Percentiles rank a stretch among this genome's conserved stretches.
Conservation (phyloP, 2,888 invertebrate genomes). For the Vesta saturnalis region DNA sequence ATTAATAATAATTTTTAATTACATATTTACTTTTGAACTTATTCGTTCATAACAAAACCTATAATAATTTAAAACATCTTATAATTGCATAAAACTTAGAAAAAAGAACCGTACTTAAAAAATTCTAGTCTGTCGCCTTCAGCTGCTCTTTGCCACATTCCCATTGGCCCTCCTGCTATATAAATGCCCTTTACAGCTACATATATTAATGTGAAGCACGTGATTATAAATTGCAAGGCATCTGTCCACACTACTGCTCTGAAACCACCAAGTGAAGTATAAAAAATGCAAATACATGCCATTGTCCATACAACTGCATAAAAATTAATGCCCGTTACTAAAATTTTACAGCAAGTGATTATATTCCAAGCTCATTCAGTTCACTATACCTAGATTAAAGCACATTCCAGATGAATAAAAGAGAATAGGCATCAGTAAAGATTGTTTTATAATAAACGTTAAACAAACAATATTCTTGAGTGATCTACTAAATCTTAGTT, state of each 20-base stretch:
- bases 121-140: slow-evolving; percentile 56
- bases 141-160: slow-evolving; percentile 54
- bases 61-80: too few species aligned
- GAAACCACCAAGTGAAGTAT: slow-evolving; percentile 75
- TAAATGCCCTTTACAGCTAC: slow-evolving; percentile 56
- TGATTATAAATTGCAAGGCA: slow-evolving; percentile 62
- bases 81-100: too few species aligned
- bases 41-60: too few species aligned
- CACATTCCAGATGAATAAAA: slow-evolving; percentile 77
- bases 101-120: slow-evolving; percentile 59
- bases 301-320: slow-evolving; percentile 72
- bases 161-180: slow-evolving; percentile 53
- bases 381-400: slow-evolving; percentile 70
- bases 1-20: too few species aligned
- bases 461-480: slow-evolving; percentile 70
- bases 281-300: slow-evolving; percentile 76
- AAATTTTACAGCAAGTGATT: not conserved
- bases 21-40: too few species aligned
- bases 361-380: not conserved
- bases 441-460: slow-evolving; percentile 67
- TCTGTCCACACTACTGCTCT: slow-evolving; percentile 74
- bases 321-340: slow-evolving; percentile 73
- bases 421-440: slow-evolving; percentile 72
- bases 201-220: slow-evolving; percentile 55
- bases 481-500: slow-evolving; percentile 70